These are phyloP conservation scores for Stratiolaelaps scimitus DNA, from an alignment of 1,140 invertebrate genomes.

Conservation along the genomic window DNA sequence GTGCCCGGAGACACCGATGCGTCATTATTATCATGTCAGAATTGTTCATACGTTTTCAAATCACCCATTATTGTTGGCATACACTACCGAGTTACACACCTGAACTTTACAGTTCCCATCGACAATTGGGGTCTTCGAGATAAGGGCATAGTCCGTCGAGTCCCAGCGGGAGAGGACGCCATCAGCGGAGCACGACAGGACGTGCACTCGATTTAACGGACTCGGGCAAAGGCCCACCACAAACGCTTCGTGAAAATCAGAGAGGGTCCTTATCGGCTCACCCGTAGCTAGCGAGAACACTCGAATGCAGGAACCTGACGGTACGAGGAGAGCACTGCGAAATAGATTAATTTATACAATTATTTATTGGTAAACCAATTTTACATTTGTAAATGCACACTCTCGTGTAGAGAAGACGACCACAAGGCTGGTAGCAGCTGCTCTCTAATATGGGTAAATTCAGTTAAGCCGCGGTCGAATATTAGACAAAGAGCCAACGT, in stretches of 20 bases:
- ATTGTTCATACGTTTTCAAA: not conserved
- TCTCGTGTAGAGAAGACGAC: too few relatives aligned
- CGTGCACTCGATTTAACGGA: not conserved
- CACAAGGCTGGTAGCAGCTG: too few relatives aligned
- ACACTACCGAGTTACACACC: not conserved
- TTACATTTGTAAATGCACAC: too few relatives aligned
- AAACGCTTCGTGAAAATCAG: slow-evolving; percentile 5
- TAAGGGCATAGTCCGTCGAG: not conserved
- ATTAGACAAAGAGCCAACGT: not conserved
- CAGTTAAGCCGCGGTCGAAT: not conserved
- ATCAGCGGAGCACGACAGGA: slow-evolving; percentile 5
- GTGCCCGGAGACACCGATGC: too few relatives aligned
- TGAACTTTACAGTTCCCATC: not conserved
- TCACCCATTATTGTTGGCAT: not conserved
- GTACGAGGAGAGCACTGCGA: slow-evolving; percentile 6
- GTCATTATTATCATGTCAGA: too few relatives aligned
- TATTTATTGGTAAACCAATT: too few relatives aligned
- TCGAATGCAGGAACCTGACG: slow-evolving; percentile 7
- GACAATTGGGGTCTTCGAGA: not conserved
- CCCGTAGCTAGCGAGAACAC: not conserved
- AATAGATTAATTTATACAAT: too few relatives aligned
- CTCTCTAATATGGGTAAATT: not conserved
- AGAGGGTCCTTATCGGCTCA: slow-evolving; percentile 3
- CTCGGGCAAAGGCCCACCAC: not conserved
- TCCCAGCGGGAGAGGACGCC: not conserved